phyloP scores from a whole-genome alignment of 2,888 invertebrate genomes.

The Danaus chrysippus region DNA sequence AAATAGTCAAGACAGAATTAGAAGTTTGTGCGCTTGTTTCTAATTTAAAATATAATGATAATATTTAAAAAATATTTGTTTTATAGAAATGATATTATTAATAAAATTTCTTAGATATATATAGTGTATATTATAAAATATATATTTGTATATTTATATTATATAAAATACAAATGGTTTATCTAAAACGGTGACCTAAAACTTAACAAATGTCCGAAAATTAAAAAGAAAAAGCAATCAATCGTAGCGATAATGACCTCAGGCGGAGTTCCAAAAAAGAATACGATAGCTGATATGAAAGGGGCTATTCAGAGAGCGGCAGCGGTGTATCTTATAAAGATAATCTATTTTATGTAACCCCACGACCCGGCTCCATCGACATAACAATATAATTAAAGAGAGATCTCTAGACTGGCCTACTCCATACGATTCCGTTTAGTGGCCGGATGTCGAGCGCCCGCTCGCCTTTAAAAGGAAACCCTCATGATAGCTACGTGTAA shows the following conservation, averaged over 20 bases:
- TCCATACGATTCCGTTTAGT: slow-evolving; percentile 42
- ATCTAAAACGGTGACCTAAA: slow-evolving; percentile 21
- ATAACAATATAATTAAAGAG: slow-evolving; percentile 79
- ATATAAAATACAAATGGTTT: too few relatives aligned
- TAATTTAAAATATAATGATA: too few relatives aligned
- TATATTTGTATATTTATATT: too few relatives aligned
- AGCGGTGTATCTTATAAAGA: slow-evolving; percentile 65
- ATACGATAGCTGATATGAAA: slow-evolving; percentile 65
- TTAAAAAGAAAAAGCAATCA: slow-evolving; percentile 35
- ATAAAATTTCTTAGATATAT: too few relatives aligned
- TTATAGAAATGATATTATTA: too few relatives aligned
- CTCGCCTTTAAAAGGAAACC: slow-evolving; percentile 56
- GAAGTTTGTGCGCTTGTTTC: too few relatives aligned
- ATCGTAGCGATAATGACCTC: slow-evolving; percentile 58
- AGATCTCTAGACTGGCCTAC: slow-evolving; percentile 48
- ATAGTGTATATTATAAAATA: too few relatives aligned
- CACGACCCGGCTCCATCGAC: slow-evolving; percentile 69
- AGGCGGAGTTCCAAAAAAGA: slow-evolving; percentile 49
- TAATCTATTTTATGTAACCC: slow-evolving; percentile 78
- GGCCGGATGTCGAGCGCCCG: slow-evolving; percentile 62
- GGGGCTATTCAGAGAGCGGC: slow-evolving; percentile 54
- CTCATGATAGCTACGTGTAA: slow-evolving; percentile 54
- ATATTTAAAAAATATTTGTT: too few relatives aligned
- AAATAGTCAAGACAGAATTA: too few relatives aligned
- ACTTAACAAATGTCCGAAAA: slow-evolving; percentile 31